These are phyloP conservation scores for Odocoileus hemionus DNA, from an alignment of 2,113 vertebrate species.

Conservation along the genomic window DNA sequence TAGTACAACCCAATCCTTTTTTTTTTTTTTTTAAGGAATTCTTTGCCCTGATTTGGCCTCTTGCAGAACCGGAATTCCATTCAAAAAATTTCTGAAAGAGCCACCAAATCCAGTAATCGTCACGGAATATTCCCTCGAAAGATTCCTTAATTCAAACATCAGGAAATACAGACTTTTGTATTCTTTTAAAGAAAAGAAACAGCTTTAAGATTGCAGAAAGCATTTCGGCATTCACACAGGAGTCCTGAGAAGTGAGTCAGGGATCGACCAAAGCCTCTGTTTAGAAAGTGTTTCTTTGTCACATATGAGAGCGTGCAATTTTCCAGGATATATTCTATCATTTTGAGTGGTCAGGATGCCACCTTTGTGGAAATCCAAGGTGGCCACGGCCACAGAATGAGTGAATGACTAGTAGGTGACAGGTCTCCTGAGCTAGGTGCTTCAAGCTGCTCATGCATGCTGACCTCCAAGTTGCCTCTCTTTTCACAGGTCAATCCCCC, in stretches of 20 bases:
- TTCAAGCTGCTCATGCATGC: too few species aligned
- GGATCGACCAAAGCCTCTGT: too few species aligned
- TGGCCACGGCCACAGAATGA: background rate
- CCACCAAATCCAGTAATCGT: background rate
- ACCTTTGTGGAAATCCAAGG: too few species aligned
- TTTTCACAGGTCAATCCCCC: background rate
- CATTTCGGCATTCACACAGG: accelerated
- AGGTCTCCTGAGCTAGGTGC: background rate
- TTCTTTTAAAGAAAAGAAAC: background rate
- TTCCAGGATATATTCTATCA: background rate
- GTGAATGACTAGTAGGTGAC: background rate
- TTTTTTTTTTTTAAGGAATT: background rate
- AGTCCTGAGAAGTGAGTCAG: accelerated
- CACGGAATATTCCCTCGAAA: background rate
- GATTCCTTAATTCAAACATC: background rate
- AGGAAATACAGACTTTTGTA: background rate
- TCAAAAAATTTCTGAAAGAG: background rate
- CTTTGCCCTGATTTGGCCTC: background rate
- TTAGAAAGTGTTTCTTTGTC: background rate
- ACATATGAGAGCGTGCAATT: accelerated
- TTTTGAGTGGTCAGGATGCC: background rate
- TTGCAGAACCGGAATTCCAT: background rate
- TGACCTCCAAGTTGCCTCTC: background rate
- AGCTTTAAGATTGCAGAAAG: background rate
- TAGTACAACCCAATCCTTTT: background rate